Base-by-base conservation (phyloP, 2,888 invertebrate genomes). In the Dicranocentrus wangi region DNA sequence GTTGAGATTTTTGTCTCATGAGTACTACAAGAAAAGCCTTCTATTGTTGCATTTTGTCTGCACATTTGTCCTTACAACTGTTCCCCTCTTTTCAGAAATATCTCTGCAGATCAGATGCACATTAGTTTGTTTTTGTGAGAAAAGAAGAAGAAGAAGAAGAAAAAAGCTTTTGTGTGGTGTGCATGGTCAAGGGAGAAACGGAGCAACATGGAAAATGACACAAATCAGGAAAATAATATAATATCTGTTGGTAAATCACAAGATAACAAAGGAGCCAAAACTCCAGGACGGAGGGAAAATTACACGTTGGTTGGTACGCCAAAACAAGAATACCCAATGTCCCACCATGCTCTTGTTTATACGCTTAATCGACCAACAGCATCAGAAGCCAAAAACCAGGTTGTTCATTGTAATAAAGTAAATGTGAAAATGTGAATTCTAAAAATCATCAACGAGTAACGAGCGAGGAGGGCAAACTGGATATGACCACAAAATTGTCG, bases 401-500 rank as follows among this genome's bases (percentile, higher is more conserved):
- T n/a, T n/a, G 47, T 47, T 10, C 7, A 39, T n/a, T n/a, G n/a
- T n/a, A n/a, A n/a, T n/a, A n/a, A n/a, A n/a, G n/a, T n/a, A n/a
- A n/a, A n/a, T n/a, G n/a, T n/a, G n/a, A n/a, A n/a, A n/a, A n/a
- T n/a, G n/a, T n/a, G n/a, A n/a, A n/a, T n/a, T 13, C 39, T 39
- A 7, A 8, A 39, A 39, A 39, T 39, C 39, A 39, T 8, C 39
- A 8, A 7, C 13, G 39, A 7, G 39, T 39, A 39, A 7, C 7
- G 13, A 39, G 39, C 13, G 7, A 39, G 8, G 39, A 7, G 39
- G 7, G 13, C 7, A 39, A 39, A 39, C 7, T 8, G 39, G 19
- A 10, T 17, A 47, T 43, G 19, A 60, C 73, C 73, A 68, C 76
- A 66, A 25, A 76, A 76, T 76, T 76, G 76, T 68, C 76, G 60